These are phyloP conservation scores for Drosophila ambigua DNA, from an alignment of 1,140 invertebrate species.

Conservation along the genomic window DNA sequence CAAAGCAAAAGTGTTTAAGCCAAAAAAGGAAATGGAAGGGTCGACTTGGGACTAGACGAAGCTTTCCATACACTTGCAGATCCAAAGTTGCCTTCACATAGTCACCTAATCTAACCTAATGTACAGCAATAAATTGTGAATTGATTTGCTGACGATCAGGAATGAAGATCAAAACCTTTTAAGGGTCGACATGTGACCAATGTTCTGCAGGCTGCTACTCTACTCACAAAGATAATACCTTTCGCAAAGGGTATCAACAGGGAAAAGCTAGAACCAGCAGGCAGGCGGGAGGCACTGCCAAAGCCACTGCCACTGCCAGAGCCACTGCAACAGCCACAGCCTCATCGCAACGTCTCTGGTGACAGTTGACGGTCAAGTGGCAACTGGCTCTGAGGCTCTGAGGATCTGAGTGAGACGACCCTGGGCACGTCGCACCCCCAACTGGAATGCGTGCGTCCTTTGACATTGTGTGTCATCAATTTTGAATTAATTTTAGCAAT, in stretches of 20 bases:
- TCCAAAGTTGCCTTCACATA: too few relatives aligned
- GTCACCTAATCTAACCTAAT: too few relatives aligned
- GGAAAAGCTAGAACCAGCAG: slow-evolving; percentile 24
- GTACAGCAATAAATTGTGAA: too few relatives aligned
- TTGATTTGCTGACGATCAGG: too few relatives aligned
- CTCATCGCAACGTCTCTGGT: slow-evolving; percentile 52
- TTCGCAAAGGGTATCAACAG: background rate
- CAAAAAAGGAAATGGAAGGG: slow-evolving; percentile 44
- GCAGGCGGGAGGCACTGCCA: slow-evolving; percentile 32
- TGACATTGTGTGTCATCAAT: slow-evolving; percentile 77
- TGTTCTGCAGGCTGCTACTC: too few relatives aligned
- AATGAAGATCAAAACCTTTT: too few relatives aligned
- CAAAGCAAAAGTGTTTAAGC: slow-evolving; percentile 75
- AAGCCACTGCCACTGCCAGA: slow-evolving; percentile 10
- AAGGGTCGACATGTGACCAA: too few relatives aligned
- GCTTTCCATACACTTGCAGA: too few relatives aligned
- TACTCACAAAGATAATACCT: too few relatives aligned
- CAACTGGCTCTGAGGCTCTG: slow-evolving; percentile 42
- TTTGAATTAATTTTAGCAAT: slow-evolving; percentile 76
- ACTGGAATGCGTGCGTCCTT: slow-evolving; percentile 54
- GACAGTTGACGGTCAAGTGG: slow-evolving; percentile 78
- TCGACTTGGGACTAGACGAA: too few relatives aligned
- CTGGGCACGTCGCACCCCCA: slow-evolving; percentile 26
- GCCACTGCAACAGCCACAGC: slow-evolving; percentile 22
- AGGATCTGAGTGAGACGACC: slow-evolving; percentile 10